Percentiles rank a stretch among this genome's conserved stretches.
Evolutionary conservation across 35 echinoderm and acorn worm species (phyloP).

Genomic region (Ophiothrix spiculata): DNA sequence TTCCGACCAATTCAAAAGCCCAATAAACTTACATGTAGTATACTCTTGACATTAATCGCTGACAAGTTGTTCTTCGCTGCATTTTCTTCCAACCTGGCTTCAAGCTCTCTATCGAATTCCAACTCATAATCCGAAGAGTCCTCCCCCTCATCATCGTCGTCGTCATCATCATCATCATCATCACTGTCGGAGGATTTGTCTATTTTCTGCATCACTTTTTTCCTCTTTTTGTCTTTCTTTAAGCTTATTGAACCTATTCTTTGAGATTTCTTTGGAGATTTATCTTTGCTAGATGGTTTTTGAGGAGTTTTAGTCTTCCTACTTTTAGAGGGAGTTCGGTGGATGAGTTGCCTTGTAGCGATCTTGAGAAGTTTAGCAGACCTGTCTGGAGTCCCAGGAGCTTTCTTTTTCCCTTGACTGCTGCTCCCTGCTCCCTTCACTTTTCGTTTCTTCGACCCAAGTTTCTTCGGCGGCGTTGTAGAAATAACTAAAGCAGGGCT

Average conservation of each 20-base stretch:
- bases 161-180: too few species aligned
- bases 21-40: constrained; percentile 99
- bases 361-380: not conserved
- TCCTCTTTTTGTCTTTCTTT: constrained; percentile 15
- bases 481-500: not conserved
- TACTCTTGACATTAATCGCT: constrained; percentile 87
- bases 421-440: not conserved
- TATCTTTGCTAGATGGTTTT: not conserved
- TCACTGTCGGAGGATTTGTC: not conserved
- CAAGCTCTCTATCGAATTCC: constrained; percentile 56
- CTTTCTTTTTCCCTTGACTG: not conserved
- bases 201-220: constrained; percentile 15
- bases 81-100: constrained; percentile 78
- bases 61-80: constrained; percentile 91
- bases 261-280: constrained; percentile 19
- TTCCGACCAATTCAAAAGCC: too few species aligned
- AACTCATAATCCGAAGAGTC: constrained; percentile 10
- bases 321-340: not conserved
- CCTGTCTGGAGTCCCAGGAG: not conserved
- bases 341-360: not conserved
- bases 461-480: not conserved
- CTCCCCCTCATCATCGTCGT: too few species aligned
- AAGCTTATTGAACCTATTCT: not conserved
- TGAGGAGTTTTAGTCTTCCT: not conserved
- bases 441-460: not conserved